Evolutionary conservation across 2,797 vertebrate genomes (phyloP), one percentile per base, ranked within the genome.

Genomic region (Amblyraja radiata): DNA sequence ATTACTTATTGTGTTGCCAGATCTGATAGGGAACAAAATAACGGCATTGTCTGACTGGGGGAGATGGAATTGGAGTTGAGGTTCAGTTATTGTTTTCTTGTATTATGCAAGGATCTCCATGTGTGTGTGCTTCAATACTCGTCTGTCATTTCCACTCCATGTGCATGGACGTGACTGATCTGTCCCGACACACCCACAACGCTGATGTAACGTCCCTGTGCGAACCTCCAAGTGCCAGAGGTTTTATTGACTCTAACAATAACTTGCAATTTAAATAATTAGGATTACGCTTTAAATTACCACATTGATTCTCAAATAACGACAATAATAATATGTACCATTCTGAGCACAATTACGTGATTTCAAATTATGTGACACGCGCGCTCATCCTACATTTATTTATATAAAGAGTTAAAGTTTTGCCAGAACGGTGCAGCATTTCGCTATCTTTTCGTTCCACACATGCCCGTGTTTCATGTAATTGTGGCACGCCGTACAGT

Each of bases 41-140:
- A 14, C 1, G 46, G 58, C 71, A 54, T 71, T 32, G 39, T 39
- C 39, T 74, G 36, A 71, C 4, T 71, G 63, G 65, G 36, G 25
- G 68, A 90, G 23, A 14, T 90, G 68, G 76, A 92, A 92, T 92
- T 13, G 36, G 58, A 92, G 71, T 46, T 54, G 90, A 28, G 9
- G 71, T 54, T 92, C 90, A 54, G 76, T 74, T 74, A 74, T 74
- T 92, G 76, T 92, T 92, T 74, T 74, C 71, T 92, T 58, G 74
- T 39, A 76, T 92, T 54, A 76, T 74, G 36, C 25, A 76, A 92
- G 39, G 36, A 39, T n/a, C 16, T 39, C 71, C 74, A 4, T 46
- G 46, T 73, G 25, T 74, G 46, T 58, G 46, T 71, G 32, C 36
- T 90, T 10, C 73, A 25, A 73, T 76, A 71, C 10, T 1, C 63